Conservation (phyloP, 2,888 invertebrate species). For the Hartigia nigra region DNA sequence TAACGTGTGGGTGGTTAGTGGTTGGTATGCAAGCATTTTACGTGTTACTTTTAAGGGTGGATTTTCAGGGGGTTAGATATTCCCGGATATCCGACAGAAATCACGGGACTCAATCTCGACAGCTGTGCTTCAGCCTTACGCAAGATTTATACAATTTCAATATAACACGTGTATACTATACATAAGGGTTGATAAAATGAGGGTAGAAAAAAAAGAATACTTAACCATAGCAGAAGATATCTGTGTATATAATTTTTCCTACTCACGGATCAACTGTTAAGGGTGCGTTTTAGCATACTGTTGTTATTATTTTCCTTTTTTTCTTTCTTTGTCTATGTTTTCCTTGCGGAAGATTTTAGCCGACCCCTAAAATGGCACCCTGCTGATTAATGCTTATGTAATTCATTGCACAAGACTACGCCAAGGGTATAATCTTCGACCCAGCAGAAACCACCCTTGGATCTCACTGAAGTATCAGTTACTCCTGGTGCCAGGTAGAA, state of each 20-base stretch:
- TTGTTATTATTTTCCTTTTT: too few relatives aligned
- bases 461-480: constrained; percentile 44
- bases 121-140: too few relatives aligned
- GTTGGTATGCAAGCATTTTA: constrained; percentile 25
- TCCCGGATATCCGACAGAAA: too few relatives aligned
- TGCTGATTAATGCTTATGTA: constrained; percentile 62
- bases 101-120: too few relatives aligned
- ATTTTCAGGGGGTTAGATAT: background rate
- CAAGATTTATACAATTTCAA: background rate
- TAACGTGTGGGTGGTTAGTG: constrained; percentile 46
- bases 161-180: background rate
- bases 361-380: constrained; percentile 37
- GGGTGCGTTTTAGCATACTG: too few relatives aligned
- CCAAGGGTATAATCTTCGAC: constrained; percentile 56
- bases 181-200: background rate
- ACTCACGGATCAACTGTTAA: background rate
- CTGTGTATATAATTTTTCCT: background rate
- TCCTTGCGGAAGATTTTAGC: constrained; percentile 41
- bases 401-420: constrained; percentile 60
- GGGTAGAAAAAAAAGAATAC: background rate
- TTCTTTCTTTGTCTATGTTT: constrained; percentile 28
- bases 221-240: background rate
- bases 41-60: background rate
- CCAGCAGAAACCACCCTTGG: constrained; percentile 15
- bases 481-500: constrained; percentile 44